phyloP scores from a whole-genome alignment of 2,888 invertebrate species.

The Rugalucina vietnamica region DNA sequence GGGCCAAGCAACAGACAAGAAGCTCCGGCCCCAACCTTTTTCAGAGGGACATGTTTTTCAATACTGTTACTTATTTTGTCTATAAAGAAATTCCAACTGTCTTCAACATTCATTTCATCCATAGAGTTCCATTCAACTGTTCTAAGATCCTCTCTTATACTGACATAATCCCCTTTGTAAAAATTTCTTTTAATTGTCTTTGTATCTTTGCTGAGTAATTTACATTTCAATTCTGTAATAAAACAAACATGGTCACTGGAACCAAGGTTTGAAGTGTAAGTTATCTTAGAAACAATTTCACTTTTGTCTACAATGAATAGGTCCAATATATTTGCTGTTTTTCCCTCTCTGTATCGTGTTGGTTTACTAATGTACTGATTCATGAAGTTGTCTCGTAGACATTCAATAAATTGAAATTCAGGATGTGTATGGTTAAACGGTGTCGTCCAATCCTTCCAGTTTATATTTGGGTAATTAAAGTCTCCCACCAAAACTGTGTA shows the following conservation, averaged over 20 bases:
- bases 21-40: too few species aligned
- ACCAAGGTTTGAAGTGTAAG: neutral
- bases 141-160: too few species aligned
- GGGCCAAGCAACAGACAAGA: too few species aligned
- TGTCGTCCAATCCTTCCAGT: slow-evolving; percentile 19
- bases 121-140: too few species aligned
- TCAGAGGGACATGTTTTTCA: too few species aligned
- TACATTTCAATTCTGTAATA: too few species aligned
- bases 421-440: neutral
- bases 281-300: neutral
- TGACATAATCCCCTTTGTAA: too few species aligned
- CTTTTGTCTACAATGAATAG: neutral
- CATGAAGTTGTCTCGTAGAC: neutral
- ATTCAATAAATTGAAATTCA: neutral
- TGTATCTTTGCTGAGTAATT: too few species aligned
- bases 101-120: too few species aligned
- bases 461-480: slow-evolving; percentile 24
- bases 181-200: too few species aligned
- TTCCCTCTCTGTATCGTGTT: slow-evolving; percentile 4
- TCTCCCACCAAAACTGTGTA: slow-evolving; percentile 15
- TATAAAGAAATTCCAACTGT: too few species aligned
- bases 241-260: neutral
- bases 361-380: neutral
- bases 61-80: too few species aligned
- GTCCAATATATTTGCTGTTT: slow-evolving; percentile 22